Conservation (phyloP, 2,113 vertebrate species). For the Arizona elegans region DNA sequence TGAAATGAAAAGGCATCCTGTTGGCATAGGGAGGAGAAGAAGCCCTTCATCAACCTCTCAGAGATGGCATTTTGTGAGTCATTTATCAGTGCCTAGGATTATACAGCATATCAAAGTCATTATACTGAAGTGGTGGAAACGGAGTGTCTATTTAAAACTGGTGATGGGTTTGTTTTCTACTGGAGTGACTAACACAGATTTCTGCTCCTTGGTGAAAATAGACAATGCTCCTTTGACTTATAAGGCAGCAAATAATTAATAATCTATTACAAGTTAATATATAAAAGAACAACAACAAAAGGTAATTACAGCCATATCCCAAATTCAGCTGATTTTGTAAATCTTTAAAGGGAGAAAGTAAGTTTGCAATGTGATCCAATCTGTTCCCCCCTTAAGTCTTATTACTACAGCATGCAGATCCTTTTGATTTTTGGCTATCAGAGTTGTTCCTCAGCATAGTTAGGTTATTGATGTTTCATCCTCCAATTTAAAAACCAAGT, state of each 20-base stretch:
- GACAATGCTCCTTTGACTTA: neutral
- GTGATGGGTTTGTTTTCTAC: slow-evolving; percentile 41
- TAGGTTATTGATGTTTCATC: neutral
- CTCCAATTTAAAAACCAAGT: neutral
- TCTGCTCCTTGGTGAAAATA: slow-evolving; percentile 9
- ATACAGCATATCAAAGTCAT: slow-evolving; percentile 44
- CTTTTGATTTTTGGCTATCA: neutral
- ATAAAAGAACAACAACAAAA: neutral
- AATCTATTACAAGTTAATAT: neutral
- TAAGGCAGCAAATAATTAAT: neutral
- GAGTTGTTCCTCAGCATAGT: neutral
- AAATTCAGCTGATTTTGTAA: neutral
- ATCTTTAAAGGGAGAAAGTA: neutral
- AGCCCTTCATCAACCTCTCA: slow-evolving; percentile 47
- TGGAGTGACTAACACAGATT: slow-evolving; percentile 29
- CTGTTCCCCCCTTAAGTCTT: neutral
- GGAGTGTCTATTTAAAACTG: slow-evolving; percentile 33
- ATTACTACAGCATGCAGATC: neutral
- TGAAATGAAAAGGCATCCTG: slow-evolving; percentile 43
- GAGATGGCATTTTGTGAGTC: slow-evolving; percentile 2
- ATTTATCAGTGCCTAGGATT: slow-evolving; percentile 46
- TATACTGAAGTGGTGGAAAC: slow-evolving; percentile 41
- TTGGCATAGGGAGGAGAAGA: slow-evolving; percentile 36
- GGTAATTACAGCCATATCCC: neutral
- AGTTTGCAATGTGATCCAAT: neutral